Percentiles rank a stretch among this genome's conserved stretches.
Evolutionary conservation across 2,113 vertebrate genomes (phyloP).

Genomic region (Motacilla alba): DNA sequence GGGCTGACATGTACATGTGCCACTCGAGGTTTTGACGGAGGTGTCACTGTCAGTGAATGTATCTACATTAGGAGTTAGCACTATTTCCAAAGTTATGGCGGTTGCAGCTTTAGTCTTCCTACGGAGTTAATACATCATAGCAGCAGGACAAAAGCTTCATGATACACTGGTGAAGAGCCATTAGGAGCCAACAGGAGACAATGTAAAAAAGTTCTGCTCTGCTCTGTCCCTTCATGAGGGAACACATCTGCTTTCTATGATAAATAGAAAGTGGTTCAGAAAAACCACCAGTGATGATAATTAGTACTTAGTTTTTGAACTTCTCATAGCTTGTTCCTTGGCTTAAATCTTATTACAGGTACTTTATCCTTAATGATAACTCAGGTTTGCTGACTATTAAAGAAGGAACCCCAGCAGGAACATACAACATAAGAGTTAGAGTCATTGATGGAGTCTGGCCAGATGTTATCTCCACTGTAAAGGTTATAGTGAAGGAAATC

Average conservation of each 20-base stretch:
- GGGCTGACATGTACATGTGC: background rate
- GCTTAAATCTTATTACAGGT: slow-evolving; percentile 67
- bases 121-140: background rate
- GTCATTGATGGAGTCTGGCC: slow-evolving; percentile 86
- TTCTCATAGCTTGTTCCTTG: slow-evolving; percentile 44
- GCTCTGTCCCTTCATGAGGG: background rate
- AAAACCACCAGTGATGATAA: background rate
- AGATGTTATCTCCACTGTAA: slow-evolving; percentile 81
- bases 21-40: background rate
- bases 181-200: background rate
- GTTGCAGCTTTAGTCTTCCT: background rate
- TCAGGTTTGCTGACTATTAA: slow-evolving; percentile 82
- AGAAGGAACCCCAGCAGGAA: slow-evolving; percentile 77
- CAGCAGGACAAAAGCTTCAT: background rate
- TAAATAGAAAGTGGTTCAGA: background rate
- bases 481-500: slow-evolving; percentile 79
- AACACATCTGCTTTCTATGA: slow-evolving; percentile 29
- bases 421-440: slow-evolving; percentile 79
- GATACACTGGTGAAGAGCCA: background rate
- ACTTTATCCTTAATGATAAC: slow-evolving; percentile 82
- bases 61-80: background rate
- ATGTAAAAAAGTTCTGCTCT: background rate
- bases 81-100: background rate
- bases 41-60: background rate
- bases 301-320: background rate